phyloP scores from a whole-genome alignment of 2,888 invertebrate species.

The Machimus rusticus region DNA sequence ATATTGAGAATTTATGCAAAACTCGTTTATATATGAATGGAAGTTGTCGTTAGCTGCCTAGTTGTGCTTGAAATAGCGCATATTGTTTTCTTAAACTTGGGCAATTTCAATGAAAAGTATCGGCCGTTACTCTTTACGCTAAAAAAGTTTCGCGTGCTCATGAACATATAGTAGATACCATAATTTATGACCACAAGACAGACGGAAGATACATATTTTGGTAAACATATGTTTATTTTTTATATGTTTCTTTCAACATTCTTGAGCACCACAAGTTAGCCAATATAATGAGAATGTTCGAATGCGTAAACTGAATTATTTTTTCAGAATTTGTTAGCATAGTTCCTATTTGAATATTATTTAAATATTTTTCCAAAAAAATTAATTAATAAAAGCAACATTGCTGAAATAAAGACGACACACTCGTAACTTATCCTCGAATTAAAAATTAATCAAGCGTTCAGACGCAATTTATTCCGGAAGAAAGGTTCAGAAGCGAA shows the following conservation, averaged over 20 bases:
- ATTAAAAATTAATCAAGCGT: too few species aligned
- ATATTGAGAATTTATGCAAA: neutral
- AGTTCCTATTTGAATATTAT: too few species aligned
- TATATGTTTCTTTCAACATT: too few species aligned
- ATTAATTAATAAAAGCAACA: too few species aligned
- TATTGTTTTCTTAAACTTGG: neutral
- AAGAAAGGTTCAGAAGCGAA: neutral
- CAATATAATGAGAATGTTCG: too few species aligned
- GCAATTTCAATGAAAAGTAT: neutral
- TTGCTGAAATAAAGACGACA: too few species aligned
- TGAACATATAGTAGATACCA: neutral
- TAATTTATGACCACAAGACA: neutral
- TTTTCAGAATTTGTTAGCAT: neutral
- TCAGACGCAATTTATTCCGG: too few species aligned
- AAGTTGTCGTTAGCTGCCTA: neutral
- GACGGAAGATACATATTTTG: neutral
- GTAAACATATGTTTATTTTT: neutral
- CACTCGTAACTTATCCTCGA: too few species aligned
- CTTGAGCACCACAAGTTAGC: too few species aligned
- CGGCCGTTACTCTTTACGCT: neutral
- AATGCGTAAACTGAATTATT: neutral
- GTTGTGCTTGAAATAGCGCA: neutral
- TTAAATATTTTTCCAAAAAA: too few species aligned
- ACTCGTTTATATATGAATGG: neutral
- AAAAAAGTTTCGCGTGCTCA: neutral